Base-by-base conservation (phyloP, 2,888 invertebrate species). In the Tolmerus cingulatus region DNA sequence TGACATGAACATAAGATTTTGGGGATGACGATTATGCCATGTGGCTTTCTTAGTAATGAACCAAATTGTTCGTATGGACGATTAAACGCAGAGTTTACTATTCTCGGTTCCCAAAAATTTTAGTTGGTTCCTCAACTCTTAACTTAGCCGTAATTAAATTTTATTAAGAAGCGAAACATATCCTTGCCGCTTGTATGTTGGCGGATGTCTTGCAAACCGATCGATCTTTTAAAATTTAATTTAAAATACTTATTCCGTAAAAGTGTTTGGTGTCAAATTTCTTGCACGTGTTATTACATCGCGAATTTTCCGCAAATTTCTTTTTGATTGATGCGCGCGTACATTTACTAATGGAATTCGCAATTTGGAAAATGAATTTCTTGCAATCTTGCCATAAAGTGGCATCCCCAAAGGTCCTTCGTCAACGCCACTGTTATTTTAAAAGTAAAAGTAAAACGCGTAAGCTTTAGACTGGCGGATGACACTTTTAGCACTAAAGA, bases 1-100 rank as follows among this genome's bases (percentile, higher is more conserved):
- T 43, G 74, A 85, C 85, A 85, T 74, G 85, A 27, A 46, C 43
- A 74, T 85, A 85, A 85, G 85, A 85, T 85, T 85, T 85, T 74
- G 14, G 85, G 40, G 85, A 57, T 43, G n/a, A 85, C 46, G 46
- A 19, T 27, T 16, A 85, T 27, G 74, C 85, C 85, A 85, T 74
- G 85, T 85, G 85, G 85, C 37, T 85, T 57, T 37, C 57, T n/a
- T 46, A 46, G 43, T 43, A 74, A 85, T 23, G 74, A 74, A 46
- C 27, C 43, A 23, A 43, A 14, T 66, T 74, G 43, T 57, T 74
- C 7, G 16, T 79, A 37, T 57, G 46, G 74, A 74, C 57, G 74
- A 66, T 85, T 85, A 43, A 43, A 74, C 23, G 5, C 46, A 46
- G 85, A 19, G 85, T 74, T 85, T 74, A 85, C 46, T 74, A 55